Evolutionary conservation across 2,888 invertebrate species (phyloP).

Genomic region (Reticulitermes lucifugus): DNA sequence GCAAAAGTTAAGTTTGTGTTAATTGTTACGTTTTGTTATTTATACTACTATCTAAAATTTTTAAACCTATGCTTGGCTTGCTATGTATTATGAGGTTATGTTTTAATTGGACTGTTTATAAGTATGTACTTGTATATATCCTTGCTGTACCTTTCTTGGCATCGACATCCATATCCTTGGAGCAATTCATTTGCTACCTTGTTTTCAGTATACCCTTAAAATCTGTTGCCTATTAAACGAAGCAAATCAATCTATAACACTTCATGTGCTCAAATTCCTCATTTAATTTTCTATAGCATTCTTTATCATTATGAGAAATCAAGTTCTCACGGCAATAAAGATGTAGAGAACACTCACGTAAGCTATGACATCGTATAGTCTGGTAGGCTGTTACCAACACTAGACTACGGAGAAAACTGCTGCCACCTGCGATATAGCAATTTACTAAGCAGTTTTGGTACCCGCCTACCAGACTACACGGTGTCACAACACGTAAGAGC

Average conservation of each 20-base stretch:
- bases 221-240: not conserved
- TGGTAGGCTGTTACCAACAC: too few relatives aligned
- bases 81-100: constrained; percentile 7
- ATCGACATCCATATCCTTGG: not conserved
- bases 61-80: not conserved
- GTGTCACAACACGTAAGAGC: too few relatives aligned
- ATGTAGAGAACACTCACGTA: too few relatives aligned
- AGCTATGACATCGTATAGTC: too few relatives aligned
- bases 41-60: constrained; percentile 6
- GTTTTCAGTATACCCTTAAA: not conserved
- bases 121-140: not conserved
- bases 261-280: not conserved
- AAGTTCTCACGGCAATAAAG: too few relatives aligned
- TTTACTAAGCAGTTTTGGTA: too few relatives aligned
- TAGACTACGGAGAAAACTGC: too few relatives aligned
- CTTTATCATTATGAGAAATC: too few relatives aligned
- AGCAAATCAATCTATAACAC: not conserved
- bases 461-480: too few relatives aligned
- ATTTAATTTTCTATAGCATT: too few relatives aligned
- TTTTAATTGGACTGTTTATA: constrained; percentile 8
- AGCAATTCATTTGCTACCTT: not conserved
- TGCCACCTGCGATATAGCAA: too few relatives aligned
- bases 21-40: constrained; percentile 24
- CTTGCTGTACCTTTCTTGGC: not conserved
- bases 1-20: constrained; percentile 22